Conservation (phyloP, 2,797 vertebrate species). For the Bovichtus diacanthus region DNA sequence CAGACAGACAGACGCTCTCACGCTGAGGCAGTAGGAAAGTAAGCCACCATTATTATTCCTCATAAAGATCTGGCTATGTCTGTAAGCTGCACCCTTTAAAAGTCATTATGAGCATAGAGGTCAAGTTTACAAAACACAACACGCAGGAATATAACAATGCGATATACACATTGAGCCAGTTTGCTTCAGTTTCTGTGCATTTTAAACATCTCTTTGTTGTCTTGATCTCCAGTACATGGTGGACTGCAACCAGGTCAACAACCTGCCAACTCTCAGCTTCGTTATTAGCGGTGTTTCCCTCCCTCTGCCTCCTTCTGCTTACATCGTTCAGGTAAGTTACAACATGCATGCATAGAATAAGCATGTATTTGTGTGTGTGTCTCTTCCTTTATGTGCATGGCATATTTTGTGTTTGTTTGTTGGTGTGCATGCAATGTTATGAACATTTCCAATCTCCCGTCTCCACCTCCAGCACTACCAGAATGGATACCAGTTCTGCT, state of each 20-base stretch:
- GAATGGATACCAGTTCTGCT: constrained; percentile 70
- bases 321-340: constrained; percentile 64
- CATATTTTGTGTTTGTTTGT: not conserved
- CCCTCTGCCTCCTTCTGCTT: constrained; percentile 79
- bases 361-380: not conserved
- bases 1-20: not conserved
- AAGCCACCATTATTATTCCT: not conserved
- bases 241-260: constrained; percentile 71
- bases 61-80: not conserved
- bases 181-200: not conserved
- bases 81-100: not conserved
- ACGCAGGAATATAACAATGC: not conserved
- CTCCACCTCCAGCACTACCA: constrained; percentile 31
- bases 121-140: not conserved
- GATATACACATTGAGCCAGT: not conserved
- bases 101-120: not conserved
- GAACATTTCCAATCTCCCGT: not conserved
- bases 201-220: constrained; percentile 11
- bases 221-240: constrained; percentile 77
- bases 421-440: not conserved
- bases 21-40: not conserved
- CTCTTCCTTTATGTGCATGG: not conserved
- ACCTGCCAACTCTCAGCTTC: constrained; percentile 82
- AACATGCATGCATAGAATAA: not conserved
- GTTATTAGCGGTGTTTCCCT: constrained; percentile 75